Evolutionary conservation across 2,888 invertebrate genomes (phyloP), one percentile per base, ranked within the genome.

Genomic region (Idaea biselata): DNA sequence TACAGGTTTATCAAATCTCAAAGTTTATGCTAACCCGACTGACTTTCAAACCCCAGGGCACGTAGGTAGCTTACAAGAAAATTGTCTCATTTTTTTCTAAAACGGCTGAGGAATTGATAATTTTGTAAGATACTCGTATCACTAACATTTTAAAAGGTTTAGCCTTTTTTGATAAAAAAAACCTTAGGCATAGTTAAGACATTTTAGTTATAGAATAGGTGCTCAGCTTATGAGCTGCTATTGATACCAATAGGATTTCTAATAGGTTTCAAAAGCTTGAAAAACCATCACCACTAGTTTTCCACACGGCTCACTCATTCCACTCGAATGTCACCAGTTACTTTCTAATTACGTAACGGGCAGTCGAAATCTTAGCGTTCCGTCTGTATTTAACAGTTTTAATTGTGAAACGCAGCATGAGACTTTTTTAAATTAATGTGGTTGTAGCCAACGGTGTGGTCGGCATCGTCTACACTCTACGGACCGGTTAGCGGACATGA

Each of bases 371-470:
- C 75, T 73, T 79, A 79, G 77, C 75, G 75, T 79, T 76, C 75
- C 76, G 70, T 73, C 79, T 73, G 76, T 73, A 77, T 63, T 83
- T 81, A 86, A 86, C 82, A 86, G 85, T 87, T 86, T 86, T 84
- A 87, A 85, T 88, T 87, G 86, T 86, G 82, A 84, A 86, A 85
- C 84, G 71, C 80, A 82, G 81, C 78, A 77, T 77, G 83, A 82
- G 80, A 77, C 81, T 86, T 84, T 82, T 86, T 86, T 82, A 87
- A 87, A 87, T 86, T 78, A 25, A 86, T 85, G 81, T 82, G 81
- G 83, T 83, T 82, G 81, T 82, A 81, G 80, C 79, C 83, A 86
- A 85, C 86, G 82, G 84, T 85, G 82, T 25, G 25, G 25, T 85
- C 84, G 81, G 84, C 82, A 80, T 74, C 78, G 73, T 79, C 84